Conservation (phyloP, 1,140 invertebrate genomes). For the Neotoxoptera formosana region DNA sequence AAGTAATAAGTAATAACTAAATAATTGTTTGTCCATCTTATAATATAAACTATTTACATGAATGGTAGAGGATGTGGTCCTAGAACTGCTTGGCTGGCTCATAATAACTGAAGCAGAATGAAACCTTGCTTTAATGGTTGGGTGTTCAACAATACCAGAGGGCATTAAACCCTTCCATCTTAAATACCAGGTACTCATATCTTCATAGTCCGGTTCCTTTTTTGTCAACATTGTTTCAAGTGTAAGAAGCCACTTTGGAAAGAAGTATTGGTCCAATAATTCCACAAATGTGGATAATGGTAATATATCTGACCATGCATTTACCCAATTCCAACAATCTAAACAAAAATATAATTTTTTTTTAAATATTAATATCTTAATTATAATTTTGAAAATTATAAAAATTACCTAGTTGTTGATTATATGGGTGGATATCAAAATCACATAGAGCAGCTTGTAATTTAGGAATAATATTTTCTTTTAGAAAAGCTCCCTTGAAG, state of each 20-base stretch:
- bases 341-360: conserved; percentile 38
- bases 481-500: conserved; percentile 84
- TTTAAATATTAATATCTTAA: conserved; percentile 61
- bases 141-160: conserved; percentile 72
- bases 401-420: conserved; percentile 75
- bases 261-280: conserved; percentile 84
- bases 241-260: conserved; percentile 85
- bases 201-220: conserved; percentile 80
- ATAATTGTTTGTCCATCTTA: background rate
- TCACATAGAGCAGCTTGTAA: conserved; percentile 76
- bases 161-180: conserved; percentile 86
- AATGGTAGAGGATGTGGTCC: conserved; percentile 65
- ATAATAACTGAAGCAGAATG: conserved; percentile 91
- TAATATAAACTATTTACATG: conserved; percentile 2
- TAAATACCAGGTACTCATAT: conserved; percentile 87
- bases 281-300: conserved; percentile 74
- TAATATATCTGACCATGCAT: conserved; percentile 84
- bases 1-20: background rate
- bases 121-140: conserved; percentile 79
- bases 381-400: conserved; percentile 50
- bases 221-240: conserved; percentile 85
- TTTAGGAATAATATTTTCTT: conserved; percentile 92
- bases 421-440: conserved; percentile 85
- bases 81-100: conserved; percentile 74
- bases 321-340: conserved; percentile 83